Percentiles rank a stretch among this genome's conserved stretches.
Conservation (phyloP, 2,888 invertebrate genomes). For the Neoaliturus tenellus region DNA sequence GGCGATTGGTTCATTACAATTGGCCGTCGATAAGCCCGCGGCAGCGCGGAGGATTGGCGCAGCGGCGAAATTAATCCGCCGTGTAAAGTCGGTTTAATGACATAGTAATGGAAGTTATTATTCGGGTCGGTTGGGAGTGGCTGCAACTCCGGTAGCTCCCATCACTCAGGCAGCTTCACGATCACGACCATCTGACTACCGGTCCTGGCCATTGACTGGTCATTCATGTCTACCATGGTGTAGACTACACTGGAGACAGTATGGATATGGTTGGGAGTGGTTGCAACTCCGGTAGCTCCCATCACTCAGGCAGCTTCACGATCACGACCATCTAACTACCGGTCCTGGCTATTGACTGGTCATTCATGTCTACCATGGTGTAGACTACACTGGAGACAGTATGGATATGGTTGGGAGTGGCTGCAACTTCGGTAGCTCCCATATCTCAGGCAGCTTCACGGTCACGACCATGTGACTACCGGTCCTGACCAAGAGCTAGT, state of each 20-base stretch:
- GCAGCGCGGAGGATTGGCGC: constrained; percentile 26
- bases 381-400: not conserved
- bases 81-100: constrained; percentile 57
- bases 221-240: not conserved
- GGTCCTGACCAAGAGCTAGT: not conserved
- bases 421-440: constrained; percentile 12
- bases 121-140: constrained; percentile 48
- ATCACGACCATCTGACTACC: constrained; percentile 36
- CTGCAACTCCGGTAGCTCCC: constrained; percentile 48
- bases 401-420: not conserved
- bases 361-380: constrained; percentile 1
- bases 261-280: not conserved
- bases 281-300: constrained; percentile 2
- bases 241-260: not conserved
- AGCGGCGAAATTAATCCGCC: constrained; percentile 55
- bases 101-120: constrained; percentile 58
- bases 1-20: constrained; percentile 47
- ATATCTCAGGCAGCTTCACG: not conserved
- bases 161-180: constrained; percentile 23
- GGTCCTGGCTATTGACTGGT: not conserved
- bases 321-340: constrained; percentile 23
- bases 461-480: constrained; percentile 19
- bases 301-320: not conserved
- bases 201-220: constrained; percentile 1
- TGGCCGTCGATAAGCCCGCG: constrained; percentile 45